A percentile compares a stretch with the other conserved stretches of the same genome.
Evolutionary conservation across 1,140 invertebrate genomes (phyloP).

Genomic region (Arion vulgaris): DNA sequence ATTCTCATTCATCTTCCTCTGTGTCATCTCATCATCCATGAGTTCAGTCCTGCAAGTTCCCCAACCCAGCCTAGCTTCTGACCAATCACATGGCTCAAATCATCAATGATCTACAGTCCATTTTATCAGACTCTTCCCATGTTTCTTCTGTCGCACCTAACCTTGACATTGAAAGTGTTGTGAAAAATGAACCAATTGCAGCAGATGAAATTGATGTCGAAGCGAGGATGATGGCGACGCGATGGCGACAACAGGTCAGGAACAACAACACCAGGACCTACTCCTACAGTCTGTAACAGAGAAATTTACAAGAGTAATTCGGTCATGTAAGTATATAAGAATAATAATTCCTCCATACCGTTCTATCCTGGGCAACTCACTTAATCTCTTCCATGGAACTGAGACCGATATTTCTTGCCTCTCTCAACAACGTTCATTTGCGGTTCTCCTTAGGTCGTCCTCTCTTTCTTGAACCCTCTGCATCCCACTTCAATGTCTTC

Average conservation of each 20-base stretch:
- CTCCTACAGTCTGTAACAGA: constrained; percentile 63
- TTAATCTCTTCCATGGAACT: no score
- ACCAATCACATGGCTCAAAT: constrained; percentile 39
- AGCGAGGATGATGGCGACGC: constrained; percentile 46
- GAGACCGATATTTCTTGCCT: no score
- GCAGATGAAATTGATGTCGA: constrained; percentile 51
- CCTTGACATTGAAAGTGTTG: constrained; percentile 44
- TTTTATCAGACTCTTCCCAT: constrained; percentile 7
- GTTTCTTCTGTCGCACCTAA: not conserved
- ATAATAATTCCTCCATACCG: no score
- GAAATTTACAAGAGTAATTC: constrained; percentile 92
- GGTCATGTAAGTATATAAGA: constrained; percentile 82
- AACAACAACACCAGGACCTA: constrained; percentile 84
- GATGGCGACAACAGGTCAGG: constrained; percentile 70
- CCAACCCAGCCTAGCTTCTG: constrained; percentile 55
- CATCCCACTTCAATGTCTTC: no score
- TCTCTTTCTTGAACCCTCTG: no score
- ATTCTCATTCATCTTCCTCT: constrained; percentile 40
- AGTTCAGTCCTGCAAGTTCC: constrained; percentile 61
- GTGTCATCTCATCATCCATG: constrained; percentile 66
- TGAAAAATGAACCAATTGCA: constrained; percentile 45
- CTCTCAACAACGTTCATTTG: no score
- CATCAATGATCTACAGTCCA: constrained; percentile 18
- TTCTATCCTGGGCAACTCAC: no score
- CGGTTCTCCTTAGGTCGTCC: no score